Conservation (phyloP, 2,888 invertebrate species). For the Shargacucullia verbasci region DNA sequence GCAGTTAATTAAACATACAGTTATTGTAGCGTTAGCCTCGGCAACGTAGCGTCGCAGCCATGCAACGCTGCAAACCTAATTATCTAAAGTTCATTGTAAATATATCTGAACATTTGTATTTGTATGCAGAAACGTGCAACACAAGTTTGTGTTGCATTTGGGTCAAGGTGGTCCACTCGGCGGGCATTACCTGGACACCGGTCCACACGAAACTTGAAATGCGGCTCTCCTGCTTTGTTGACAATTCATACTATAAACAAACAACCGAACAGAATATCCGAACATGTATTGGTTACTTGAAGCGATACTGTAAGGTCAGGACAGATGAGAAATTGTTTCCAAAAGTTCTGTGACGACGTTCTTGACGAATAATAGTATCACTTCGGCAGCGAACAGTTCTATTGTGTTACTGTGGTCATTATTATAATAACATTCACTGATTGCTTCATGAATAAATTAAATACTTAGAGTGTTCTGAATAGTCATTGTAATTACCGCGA, state of each 20-base stretch:
- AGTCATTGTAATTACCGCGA: slow-evolving; percentile 4
- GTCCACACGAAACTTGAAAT: slow-evolving; percentile 5
- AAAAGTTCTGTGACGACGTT: neutral
- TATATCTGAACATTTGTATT: slow-evolving; percentile 10
- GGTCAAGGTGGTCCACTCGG: slow-evolving; percentile 35
- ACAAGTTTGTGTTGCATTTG: slow-evolving; percentile 20
- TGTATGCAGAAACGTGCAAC: slow-evolving; percentile 32
- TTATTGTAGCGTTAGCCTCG: slow-evolving; percentile 6
- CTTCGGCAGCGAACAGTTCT: neutral
- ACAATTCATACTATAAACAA: too few species aligned
- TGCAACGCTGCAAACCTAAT: slow-evolving; percentile 11
- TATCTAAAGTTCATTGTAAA: slow-evolving; percentile 7
- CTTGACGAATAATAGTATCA: slow-evolving; percentile 1
- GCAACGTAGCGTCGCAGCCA: neutral
- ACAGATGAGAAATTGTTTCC: slow-evolving; percentile 13
- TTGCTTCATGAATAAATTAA: slow-evolving; percentile 3
- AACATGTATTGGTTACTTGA: slow-evolving; percentile 9
- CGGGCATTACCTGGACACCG: slow-evolving; percentile 26
- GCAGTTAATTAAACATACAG: slow-evolving; percentile 17
- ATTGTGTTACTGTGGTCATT: slow-evolving; percentile 2
- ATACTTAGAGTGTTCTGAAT: slow-evolving; percentile 5
- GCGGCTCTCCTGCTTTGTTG: too few species aligned
- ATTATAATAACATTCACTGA: neutral
- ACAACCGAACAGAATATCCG: slow-evolving; percentile 3
- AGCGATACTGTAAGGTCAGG: slow-evolving; percentile 8